phyloP scores from a whole-genome alignment of 2,113 vertebrate genomes.

The Heterocephalus glaber region DNA sequence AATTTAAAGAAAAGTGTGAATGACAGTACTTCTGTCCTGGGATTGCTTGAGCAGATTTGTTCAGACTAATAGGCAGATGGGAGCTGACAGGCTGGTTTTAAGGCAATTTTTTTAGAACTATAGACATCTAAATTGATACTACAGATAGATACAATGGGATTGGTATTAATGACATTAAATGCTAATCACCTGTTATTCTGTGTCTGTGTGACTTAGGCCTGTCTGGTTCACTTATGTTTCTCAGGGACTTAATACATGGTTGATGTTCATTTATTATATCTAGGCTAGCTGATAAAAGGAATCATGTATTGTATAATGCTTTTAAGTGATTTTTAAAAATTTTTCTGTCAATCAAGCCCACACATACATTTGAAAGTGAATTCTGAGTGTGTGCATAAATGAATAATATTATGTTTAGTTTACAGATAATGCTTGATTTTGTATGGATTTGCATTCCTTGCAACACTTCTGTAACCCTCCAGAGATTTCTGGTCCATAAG shows the following conservation, averaged over 20 bases:
- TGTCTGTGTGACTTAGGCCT: constrained; percentile 11
- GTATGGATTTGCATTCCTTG: background rate
- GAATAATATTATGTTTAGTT: background rate
- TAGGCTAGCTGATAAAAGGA: constrained; percentile 36
- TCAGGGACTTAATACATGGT: background rate
- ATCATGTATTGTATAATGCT: background rate
- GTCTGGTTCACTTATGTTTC: constrained; percentile 15
- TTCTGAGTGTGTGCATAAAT: background rate
- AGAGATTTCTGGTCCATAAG: background rate
- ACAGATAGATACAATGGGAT: background rate
- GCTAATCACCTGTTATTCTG: background rate
- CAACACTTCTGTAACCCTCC: background rate
- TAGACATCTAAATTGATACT: background rate
- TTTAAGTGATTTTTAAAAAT: background rate
- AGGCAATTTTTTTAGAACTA: constrained; percentile 40
- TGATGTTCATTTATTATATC: constrained; percentile 42
- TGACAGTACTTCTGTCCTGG: constrained; percentile 11
- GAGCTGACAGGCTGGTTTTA: constrained; percentile 33
- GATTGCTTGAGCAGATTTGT: constrained; percentile 11
- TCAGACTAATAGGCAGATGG: background rate
- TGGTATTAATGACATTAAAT: constrained; percentile 42
- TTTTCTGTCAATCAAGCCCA: constrained; percentile 45
- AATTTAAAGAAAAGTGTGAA: constrained; percentile 30
- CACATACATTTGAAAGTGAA: constrained; percentile 25
- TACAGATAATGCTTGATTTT: constrained; percentile 7